phyloP scores from a whole-genome alignment of 1,140 invertebrate species.

The Asobara japonica region DNA sequence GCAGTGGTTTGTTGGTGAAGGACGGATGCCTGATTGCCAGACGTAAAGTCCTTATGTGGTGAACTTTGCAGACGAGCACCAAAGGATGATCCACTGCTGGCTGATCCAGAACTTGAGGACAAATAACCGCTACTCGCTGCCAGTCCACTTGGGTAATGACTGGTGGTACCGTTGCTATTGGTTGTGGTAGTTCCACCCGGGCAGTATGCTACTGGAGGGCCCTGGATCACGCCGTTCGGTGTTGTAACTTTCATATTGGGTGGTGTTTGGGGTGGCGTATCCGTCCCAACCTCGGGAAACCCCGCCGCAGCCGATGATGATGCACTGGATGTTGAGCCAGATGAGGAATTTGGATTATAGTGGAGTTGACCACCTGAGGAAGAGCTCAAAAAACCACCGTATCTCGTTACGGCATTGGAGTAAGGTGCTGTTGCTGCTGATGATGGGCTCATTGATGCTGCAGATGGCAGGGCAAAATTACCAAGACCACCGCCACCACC shows the following conservation, averaged over 20 bases:
- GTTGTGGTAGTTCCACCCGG: constrained; percentile 61
- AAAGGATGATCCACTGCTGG: constrained; percentile 65
- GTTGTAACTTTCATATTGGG: constrained; percentile 89
- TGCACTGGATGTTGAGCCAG: constrained; percentile 57
- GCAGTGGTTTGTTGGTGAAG: constrained; percentile 63
- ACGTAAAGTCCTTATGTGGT: constrained; percentile 69
- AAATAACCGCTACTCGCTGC: constrained; percentile 64
- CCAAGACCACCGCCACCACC: constrained; percentile 52
- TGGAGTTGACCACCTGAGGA: constrained; percentile 63
- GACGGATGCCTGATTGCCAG: constrained; percentile 58
- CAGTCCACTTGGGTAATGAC: constrained; percentile 64
- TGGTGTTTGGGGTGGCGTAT: constrained; percentile 91
- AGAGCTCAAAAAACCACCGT: constrained; percentile 63
- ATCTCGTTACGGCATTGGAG: constrained; percentile 57
- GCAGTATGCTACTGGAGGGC: constrained; percentile 69
- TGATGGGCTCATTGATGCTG: constrained; percentile 65
- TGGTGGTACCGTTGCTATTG: constrained; percentile 53
- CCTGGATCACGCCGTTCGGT: constrained; percentile 73
- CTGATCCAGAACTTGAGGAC: constrained; percentile 65
- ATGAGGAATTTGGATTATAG: constrained; percentile 63
- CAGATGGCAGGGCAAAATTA: constrained; percentile 63
- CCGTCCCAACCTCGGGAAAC: constrained; percentile 88
- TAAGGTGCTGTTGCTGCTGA: constrained; percentile 63
- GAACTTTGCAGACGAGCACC: constrained; percentile 68
- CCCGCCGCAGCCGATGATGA: constrained; percentile 72